Evolutionary conservation across 2,888 invertebrate species (phyloP).

Genomic region (Andrena chrysosceles): DNA sequence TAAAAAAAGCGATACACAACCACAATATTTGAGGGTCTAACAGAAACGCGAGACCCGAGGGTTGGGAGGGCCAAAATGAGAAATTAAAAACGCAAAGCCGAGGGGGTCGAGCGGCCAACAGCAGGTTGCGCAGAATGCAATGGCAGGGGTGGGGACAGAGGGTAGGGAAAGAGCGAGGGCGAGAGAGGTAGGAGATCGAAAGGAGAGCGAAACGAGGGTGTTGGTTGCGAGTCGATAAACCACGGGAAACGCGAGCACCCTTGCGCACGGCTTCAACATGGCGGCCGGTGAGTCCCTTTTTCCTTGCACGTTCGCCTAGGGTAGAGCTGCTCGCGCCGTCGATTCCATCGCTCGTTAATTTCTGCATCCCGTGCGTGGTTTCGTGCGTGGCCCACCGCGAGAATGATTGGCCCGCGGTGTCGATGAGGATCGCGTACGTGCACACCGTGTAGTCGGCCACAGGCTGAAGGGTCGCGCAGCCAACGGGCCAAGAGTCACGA

Average conservation of each 20-base stretch:
- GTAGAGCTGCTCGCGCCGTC: constrained; percentile 39
- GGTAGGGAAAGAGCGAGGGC: constrained; percentile 11
- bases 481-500: constrained; percentile 1
- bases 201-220: constrained; percentile 74
- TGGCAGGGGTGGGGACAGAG: not conserved
- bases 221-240: constrained; percentile 83
- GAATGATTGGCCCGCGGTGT: constrained; percentile 26
- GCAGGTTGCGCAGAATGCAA: constrained; percentile 18
- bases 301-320: constrained; percentile 49
- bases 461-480: not conserved
- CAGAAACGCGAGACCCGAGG: not conserved
- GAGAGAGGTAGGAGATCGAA: constrained; percentile 37
- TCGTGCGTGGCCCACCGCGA: not conserved
- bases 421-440: constrained; percentile 29
- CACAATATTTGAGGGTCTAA: not conserved
- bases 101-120: constrained; percentile 7
- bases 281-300: constrained; percentile 78
- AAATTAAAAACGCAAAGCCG: constrained; percentile 15
- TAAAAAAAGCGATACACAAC: constrained; percentile 6
- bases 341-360: constrained; percentile 29
- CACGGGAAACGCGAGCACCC: constrained; percentile 78
- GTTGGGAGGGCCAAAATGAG: not conserved
- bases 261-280: constrained; percentile 83
- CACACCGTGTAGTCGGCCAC: not conserved
- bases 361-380: not conserved